phyloP scores from a whole-genome alignment of 2,888 invertebrate genomes.

The Eustalomyia histrio region DNA sequence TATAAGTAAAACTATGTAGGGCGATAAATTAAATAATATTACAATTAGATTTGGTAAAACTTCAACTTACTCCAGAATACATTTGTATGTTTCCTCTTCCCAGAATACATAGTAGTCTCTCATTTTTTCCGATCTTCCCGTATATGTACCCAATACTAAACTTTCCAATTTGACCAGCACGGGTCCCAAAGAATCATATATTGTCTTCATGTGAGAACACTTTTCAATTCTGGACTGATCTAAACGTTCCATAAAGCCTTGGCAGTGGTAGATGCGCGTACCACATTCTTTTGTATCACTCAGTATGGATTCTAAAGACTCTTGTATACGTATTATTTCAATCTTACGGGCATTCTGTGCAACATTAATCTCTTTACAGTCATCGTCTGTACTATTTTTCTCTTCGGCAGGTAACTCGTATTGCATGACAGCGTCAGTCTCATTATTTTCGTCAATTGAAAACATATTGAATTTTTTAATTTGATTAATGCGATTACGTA shows the following conservation, averaged over 20 bases:
- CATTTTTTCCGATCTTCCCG: conserved; percentile 88
- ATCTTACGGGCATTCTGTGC: neutral
- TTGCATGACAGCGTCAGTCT: neutral
- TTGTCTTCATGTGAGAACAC: conserved; percentile 84
- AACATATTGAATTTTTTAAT: conserved; percentile 82
- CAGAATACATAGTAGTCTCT: conserved; percentile 88
- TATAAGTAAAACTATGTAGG: conserved; percentile 82
- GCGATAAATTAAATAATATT: no score
- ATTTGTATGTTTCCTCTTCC: conserved; percentile 88
- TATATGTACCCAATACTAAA: conserved; percentile 88
- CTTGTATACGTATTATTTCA: conserved; percentile 58
- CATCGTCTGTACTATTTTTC: neutral
- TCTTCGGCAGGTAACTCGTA: neutral
- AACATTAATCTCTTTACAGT: neutral
- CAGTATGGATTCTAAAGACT: conserved; percentile 49
- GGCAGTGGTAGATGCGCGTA: conserved; percentile 71
- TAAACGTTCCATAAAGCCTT: conserved; percentile 85
- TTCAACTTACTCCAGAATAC: conserved; percentile 81
- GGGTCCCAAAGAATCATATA: conserved; percentile 90
- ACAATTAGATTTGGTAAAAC: neutral
- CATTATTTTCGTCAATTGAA: conserved; percentile 66
- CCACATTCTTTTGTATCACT: conserved; percentile 69
- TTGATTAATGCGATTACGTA: conserved; percentile 82
- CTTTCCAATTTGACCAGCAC: conserved; percentile 92
- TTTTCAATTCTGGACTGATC: conserved; percentile 85